A percentile compares a stretch with the other conserved stretches of the same genome.
Evolutionary conservation across 92 coral and sea anemone species (phyloP).

Genomic region (Siderastrea radians): DNA sequence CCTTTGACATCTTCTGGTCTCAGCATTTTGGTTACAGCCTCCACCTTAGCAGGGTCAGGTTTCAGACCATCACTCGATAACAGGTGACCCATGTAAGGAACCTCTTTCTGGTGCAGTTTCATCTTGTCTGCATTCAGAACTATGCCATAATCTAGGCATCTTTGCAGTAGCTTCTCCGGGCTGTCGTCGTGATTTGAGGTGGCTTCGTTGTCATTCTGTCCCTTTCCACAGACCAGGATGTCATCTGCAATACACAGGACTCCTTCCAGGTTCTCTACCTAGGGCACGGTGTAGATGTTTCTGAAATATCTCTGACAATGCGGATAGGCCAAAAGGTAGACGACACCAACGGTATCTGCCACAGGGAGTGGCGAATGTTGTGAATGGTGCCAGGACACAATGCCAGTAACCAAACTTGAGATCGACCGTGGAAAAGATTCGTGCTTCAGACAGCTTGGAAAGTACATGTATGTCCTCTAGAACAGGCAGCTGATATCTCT

Average conservation of each 20-base stretch:
- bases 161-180: slow-evolving; percentile 31
- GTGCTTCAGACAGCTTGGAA: too few relatives aligned
- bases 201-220: slow-evolving; percentile 40
- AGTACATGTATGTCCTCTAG: too few relatives aligned
- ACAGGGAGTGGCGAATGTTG: slow-evolving; percentile 36
- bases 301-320: slow-evolving; percentile 62
- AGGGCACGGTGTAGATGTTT: slow-evolving; percentile 60
- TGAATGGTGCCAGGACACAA: slow-evolving; percentile 36
- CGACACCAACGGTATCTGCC: slow-evolving; percentile 62
- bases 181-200: slow-evolving; percentile 44
- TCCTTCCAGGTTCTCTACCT: slow-evolving; percentile 47
- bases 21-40: slow-evolving; percentile 62
- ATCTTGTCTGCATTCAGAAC: slow-evolving; percentile 59
- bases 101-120: slow-evolving; percentile 44
- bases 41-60: slow-evolving; percentile 30
- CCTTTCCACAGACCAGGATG: slow-evolving; percentile 55
- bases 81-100: slow-evolving; percentile 62
- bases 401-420: slow-evolving; percentile 67
- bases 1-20: slow-evolving; percentile 51
- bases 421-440: slow-evolving; percentile 40
- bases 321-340: slow-evolving; percentile 61
- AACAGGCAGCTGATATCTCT: too few relatives aligned
- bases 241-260: slow-evolving; percentile 58
- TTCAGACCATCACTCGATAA: slow-evolving; percentile 42
- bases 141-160: slow-evolving; percentile 55